phyloP scores from a whole-genome alignment of 2,113 vertebrate species.

The Sclerurus mexicanus region DNA sequence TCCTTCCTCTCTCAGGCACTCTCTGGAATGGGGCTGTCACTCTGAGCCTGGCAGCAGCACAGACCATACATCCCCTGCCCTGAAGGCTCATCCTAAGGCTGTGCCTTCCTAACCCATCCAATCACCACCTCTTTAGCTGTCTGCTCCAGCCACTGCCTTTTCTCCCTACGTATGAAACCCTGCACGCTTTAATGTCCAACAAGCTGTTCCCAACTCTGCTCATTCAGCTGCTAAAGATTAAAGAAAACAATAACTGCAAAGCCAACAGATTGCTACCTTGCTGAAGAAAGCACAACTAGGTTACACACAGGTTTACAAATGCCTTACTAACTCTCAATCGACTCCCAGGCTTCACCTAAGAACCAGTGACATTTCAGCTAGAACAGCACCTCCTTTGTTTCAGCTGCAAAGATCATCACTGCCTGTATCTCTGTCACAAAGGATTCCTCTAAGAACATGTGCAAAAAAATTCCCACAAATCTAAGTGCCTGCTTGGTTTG shows the following conservation, averaged over 20 bases:
- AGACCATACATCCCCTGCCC: not conserved
- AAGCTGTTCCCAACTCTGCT: not conserved
- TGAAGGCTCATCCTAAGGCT: not conserved
- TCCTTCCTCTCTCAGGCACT: not conserved
- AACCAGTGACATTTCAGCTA: not conserved
- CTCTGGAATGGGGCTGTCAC: not conserved
- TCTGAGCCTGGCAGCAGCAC: not conserved
- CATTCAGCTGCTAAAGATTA: not conserved
- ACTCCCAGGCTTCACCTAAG: not conserved
- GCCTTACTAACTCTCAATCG: not conserved
- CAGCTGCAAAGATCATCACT: not conserved
- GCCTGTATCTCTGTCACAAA: not conserved
- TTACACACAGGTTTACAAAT: not conserved
- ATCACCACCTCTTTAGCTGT: not conserved
- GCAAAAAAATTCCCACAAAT: not conserved
- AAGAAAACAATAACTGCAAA: not conserved
- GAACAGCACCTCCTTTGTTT: not conserved
- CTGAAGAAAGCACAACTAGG: not conserved
- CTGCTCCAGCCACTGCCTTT: not conserved
- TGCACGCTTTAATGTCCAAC: not conserved
- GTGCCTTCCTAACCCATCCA: not conserved
- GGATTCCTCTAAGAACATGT: not conserved
- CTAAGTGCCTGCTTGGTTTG: not conserved
- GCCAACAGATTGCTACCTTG: not conserved
- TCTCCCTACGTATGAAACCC: fast-evolving